phyloP scores from a whole-genome alignment of 2,888 invertebrate genomes.

The Tubulanus polymorphus region DNA sequence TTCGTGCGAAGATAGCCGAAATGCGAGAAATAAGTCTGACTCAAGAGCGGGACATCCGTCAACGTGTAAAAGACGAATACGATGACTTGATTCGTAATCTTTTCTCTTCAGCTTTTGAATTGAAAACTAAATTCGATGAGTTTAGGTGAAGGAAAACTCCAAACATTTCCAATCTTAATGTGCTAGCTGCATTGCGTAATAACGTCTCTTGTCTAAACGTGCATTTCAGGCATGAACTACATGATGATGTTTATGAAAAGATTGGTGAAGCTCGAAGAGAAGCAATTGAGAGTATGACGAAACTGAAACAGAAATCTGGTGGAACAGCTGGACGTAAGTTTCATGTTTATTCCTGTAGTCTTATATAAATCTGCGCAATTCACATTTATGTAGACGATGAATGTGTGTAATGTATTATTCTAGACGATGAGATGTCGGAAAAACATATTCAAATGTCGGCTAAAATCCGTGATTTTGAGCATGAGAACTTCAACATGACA shows the following conservation, averaged over 20 bases:
- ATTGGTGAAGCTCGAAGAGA: constrained; percentile 36
- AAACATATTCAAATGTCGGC: constrained; percentile 23
- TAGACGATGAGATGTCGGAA: constrained; percentile 14
- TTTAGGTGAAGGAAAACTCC: constrained; percentile 39
- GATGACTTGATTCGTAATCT: constrained; percentile 47
- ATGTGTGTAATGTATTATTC: background rate
- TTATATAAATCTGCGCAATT: background rate
- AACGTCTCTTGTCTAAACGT: too few relatives aligned
- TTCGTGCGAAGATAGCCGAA: constrained; percentile 47
- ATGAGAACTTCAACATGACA: constrained; percentile 43
- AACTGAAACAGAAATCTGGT: constrained; percentile 34
- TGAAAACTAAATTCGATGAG: constrained; percentile 48
- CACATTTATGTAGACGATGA: background rate
- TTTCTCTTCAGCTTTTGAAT: constrained; percentile 38
- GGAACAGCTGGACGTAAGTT: constrained; percentile 24
- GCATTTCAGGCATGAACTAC: constrained; percentile 30
- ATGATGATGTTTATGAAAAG: constrained; percentile 40
- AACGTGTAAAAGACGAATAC: constrained; percentile 47
- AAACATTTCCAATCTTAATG: too few relatives aligned
- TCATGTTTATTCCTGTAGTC: background rate
- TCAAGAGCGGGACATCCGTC: constrained; percentile 40
- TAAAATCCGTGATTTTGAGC: constrained; percentile 33
- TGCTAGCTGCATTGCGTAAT: background rate
- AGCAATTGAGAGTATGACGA: constrained; percentile 36
- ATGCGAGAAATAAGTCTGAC: constrained; percentile 39